These are phyloP conservation scores for Actenoides lindsayi DNA, from an alignment of 2,113 vertebrate genomes.

Conservation along the genomic window DNA sequence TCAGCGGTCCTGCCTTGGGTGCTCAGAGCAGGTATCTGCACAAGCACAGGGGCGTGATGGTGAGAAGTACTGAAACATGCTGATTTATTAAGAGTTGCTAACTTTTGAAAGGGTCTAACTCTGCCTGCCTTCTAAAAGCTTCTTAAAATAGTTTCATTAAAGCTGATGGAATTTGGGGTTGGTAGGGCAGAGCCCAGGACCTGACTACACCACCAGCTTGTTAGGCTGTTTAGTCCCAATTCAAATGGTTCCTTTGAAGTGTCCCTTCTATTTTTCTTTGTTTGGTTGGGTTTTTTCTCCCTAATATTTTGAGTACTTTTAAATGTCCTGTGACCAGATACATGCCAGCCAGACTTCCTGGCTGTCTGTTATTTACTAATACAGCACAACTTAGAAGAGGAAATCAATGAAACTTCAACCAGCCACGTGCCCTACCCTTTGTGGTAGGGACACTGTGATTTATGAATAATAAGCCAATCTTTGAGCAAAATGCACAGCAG, in stretches of 20 bases:
- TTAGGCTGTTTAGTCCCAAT: neutral
- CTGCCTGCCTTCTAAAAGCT: neutral
- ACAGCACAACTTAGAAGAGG: neutral
- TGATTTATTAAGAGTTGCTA: rapidly evolving
- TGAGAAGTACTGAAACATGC: neutral
- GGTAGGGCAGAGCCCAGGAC: neutral
- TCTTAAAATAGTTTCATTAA: neutral
- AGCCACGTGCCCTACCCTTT: neutral
- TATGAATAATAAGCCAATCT: neutral
- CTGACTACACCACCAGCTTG: neutral
- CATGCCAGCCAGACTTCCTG: neutral
- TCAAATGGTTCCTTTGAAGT: neutral
- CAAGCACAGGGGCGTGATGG: rapidly evolving
- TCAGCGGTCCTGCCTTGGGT: neutral
- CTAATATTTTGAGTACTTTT: neutral
- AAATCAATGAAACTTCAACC: neutral
- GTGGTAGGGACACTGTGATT: neutral
- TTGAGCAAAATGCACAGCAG: slow-evolving; percentile 24
- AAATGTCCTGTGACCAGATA: neutral
- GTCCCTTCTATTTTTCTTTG: neutral
- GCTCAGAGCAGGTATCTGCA: neutral
- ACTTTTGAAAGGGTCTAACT: neutral
- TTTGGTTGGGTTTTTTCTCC: neutral
- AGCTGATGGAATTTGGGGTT: neutral
- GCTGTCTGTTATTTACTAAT: slow-evolving; percentile 10